Conservation (phyloP, 1,140 invertebrate genomes). For the Wasmannia auropunctata region DNA sequence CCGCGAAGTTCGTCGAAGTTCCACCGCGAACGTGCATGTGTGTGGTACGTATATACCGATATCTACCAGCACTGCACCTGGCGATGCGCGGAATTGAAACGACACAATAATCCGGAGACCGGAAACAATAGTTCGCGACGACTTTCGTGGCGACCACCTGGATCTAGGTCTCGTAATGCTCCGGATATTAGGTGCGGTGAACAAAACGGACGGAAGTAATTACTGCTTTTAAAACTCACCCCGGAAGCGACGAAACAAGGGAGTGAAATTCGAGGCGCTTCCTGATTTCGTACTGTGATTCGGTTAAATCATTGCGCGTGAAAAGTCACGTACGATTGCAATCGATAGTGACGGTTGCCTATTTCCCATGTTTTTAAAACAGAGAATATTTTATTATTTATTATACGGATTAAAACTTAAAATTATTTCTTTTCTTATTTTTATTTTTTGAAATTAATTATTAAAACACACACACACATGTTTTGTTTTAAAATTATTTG, state of each 20-base stretch:
- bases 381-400: neutral
- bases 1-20: conserved; percentile 8
- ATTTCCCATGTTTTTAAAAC: neutral
- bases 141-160: conserved; percentile 76
- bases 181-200: conserved; percentile 78
- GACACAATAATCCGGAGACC: conserved; percentile 56
- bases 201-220: conserved; percentile 81
- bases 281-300: conserved; percentile 64
- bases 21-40: neutral
- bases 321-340: conserved; percentile 4
- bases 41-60: neutral
- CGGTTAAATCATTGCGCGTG: conserved; percentile 45
- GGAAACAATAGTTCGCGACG: conserved; percentile 71
- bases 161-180: conserved; percentile 56
- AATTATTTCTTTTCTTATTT: neutral
- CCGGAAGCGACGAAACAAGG: conserved; percentile 55
- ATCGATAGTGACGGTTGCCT: neutral
- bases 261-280: conserved; percentile 32
- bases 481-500: neutral
- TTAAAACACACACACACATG: neutral
- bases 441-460: neutral
- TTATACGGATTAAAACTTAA: neutral
- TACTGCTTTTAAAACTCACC: conserved; percentile 72
- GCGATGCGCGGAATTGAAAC: conserved; percentile 72
- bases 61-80: conserved; percentile 67